phyloP scores from a whole-genome alignment of 1,140 invertebrate genomes.

The Musca vetustissima region DNA sequence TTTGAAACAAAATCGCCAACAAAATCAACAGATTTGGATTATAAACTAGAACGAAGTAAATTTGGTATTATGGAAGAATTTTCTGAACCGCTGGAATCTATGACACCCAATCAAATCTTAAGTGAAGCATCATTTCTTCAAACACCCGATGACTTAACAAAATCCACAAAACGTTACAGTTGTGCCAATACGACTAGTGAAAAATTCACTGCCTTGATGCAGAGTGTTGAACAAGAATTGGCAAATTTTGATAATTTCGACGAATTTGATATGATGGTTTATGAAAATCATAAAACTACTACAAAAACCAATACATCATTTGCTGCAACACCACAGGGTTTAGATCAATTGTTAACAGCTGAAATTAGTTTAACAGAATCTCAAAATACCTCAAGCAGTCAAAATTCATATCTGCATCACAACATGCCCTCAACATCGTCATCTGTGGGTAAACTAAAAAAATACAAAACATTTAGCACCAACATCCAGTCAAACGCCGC shows the following conservation, averaged over 20 bases:
- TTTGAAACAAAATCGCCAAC: neutral
- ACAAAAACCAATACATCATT: neutral
- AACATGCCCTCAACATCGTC: no score
- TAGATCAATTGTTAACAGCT: constrained; percentile 38
- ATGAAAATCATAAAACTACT: constrained; percentile 29
- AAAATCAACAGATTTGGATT: neutral
- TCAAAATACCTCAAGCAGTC: neutral
- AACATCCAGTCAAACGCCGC: neutral
- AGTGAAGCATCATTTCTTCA: constrained; percentile 44
- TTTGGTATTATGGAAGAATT: constrained; percentile 47
- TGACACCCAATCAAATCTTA: constrained; percentile 1
- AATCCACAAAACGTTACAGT: constrained; percentile 30
- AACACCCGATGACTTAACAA: constrained; percentile 29
- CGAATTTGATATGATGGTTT: constrained; percentile 29
- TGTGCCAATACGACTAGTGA: constrained; percentile 30
- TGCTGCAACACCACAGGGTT: constrained; percentile 34
- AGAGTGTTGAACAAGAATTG: neutral
- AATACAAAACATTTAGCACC: no score
- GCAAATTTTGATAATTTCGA: constrained; percentile 3
- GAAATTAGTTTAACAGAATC: constrained; percentile 36
- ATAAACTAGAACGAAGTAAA: constrained; percentile 44
- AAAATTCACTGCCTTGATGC: constrained; percentile 35
- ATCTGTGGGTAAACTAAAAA: no score
- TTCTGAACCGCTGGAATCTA: constrained; percentile 32
- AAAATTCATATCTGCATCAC: no score